Conservation (phyloP, 2,797 vertebrate species). For the Saxicola maurus region DNA sequence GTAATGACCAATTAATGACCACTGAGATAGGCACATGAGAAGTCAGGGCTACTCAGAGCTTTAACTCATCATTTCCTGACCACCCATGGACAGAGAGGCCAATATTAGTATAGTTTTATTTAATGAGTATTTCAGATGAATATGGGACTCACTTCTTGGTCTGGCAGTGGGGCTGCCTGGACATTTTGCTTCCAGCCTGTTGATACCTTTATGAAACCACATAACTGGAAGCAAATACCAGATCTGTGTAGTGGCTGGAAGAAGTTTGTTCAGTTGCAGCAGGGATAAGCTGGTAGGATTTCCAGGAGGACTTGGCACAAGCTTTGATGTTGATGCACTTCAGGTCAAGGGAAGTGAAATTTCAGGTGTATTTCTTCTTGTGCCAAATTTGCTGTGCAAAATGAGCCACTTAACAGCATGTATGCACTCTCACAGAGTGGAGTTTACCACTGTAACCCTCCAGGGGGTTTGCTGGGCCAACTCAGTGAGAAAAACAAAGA, state of each 20-base stretch:
- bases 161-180: neutral
- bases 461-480: neutral
- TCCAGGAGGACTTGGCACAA: neutral
- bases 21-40: neutral
- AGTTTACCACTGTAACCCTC: neutral
- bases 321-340: neutral
- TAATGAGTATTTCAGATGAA: constrained; percentile 9
- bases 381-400: neutral
- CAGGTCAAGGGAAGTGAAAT: neutral
- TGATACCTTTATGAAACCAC: neutral
- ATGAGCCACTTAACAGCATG: neutral
- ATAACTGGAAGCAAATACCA: neutral
- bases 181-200: neutral
- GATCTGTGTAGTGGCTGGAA: neutral
- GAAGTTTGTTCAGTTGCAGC: neutral
- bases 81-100: neutral
- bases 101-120: neutral
- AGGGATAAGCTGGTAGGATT: neutral
- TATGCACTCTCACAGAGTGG: neutral
- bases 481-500: neutral
- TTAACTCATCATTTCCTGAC: constrained; percentile 5
- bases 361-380: neutral
- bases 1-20: constrained; percentile 10
- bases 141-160: fast-evolving
- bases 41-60: neutral